A percentile compares a stretch with the other conserved stretches of the same genome.
phyloP scores from a whole-genome alignment of 2,797 vertebrate genomes.

The Hozukius guyotensis region DNA sequence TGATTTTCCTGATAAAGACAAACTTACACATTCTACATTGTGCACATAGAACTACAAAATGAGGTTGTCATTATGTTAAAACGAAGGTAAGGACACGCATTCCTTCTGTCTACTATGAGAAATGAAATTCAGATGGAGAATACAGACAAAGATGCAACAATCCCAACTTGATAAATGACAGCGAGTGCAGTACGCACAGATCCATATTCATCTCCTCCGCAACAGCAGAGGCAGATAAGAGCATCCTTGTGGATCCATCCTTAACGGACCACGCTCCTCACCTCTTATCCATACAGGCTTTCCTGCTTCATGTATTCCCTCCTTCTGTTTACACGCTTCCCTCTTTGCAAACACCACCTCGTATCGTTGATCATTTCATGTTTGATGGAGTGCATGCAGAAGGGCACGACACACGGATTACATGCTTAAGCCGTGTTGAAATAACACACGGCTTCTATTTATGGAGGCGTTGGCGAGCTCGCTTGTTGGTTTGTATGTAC shows the following conservation, averaged over 20 bases:
- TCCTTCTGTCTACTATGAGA: not conserved
- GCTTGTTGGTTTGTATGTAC: not conserved
- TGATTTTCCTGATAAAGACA: not conserved
- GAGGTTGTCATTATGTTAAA: not conserved
- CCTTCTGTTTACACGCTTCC: not conserved
- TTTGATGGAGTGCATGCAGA: slow-evolving; percentile 18
- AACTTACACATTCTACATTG: not conserved
- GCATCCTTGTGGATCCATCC: not conserved
- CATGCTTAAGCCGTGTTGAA: slow-evolving; percentile 18
- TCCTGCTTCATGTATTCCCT: not conserved
- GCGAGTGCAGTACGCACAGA: not conserved
- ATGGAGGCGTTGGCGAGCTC: not conserved
- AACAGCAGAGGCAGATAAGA: not conserved
- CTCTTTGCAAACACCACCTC: not conserved
- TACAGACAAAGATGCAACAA: not conserved
- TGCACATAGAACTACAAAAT: not conserved
- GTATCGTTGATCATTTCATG: not conserved
- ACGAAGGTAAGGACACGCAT: not conserved
- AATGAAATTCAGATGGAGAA: not conserved
- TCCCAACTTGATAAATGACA: not conserved
- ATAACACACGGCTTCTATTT: slow-evolving; percentile 20
- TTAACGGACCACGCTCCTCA: not conserved
- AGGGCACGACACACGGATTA: slow-evolving; percentile 26
- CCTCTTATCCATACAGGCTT: not conserved
- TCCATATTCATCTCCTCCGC: not conserved